Base-by-base conservation (phyloP, 2,113 vertebrate species). In the Pan paniscus region DNA sequence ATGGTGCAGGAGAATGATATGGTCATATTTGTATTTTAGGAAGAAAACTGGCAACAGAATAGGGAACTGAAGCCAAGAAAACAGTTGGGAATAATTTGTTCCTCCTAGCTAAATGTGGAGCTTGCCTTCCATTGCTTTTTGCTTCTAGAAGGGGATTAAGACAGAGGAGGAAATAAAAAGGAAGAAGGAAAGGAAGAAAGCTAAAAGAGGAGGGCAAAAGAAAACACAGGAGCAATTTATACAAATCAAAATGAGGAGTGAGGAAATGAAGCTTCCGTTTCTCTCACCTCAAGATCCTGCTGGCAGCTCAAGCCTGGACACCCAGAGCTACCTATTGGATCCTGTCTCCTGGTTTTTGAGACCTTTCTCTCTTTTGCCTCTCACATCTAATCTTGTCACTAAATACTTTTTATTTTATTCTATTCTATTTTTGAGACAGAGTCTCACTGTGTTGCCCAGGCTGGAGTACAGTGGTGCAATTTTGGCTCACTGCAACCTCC, bases 61-160 rank as follows among this genome's bases (percentile, higher is more conserved):
- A 95, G 87, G 55, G 75, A 85, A 8, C 52, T 64, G 52, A 95
- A 55, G 93, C 88, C 96, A 98, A 96, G 80, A 87, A 95, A 90
- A 75, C 80, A 79, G 84, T 84, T 75, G 48, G 84, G 93, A 92
- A 96, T 84, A 87, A 68, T 95, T 92, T 96, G 88, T 96, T 88
- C 90, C 83, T 95, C 72, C 32, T 75, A 86, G 57, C 38, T 87
- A 90, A 78, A 96, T 89, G 32, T 55, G 68, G 85, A 87, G 30
- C 25, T 86, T 80, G 43, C 70, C 48, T 84, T 89, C 32, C 73
- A 3, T 57, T 94, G 57, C 32, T 97, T 13, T 70, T 72, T 93
- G 91, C 68, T 86, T 89, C 86, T 85, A 40, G 35, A 67, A 93
- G 35, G 70, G 18, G 57, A 30, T 88, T 84, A 88, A 94, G 82